Conservation (phyloP, 2,797 vertebrate genomes). For the Spinus olivaceus region DNA sequence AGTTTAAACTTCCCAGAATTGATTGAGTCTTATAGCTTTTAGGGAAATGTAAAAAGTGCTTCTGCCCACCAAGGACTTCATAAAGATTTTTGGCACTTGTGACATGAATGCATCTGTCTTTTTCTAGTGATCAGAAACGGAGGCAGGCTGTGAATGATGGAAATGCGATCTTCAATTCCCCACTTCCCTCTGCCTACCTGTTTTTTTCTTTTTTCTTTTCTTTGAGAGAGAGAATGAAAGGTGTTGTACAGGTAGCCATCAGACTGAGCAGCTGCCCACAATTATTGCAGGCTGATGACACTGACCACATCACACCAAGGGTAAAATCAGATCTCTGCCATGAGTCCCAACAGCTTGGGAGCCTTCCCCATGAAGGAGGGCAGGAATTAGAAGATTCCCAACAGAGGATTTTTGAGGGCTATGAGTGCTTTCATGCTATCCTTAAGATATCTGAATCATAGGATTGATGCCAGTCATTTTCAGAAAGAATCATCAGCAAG, state of each 20-base stretch:
- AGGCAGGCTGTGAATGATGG: not conserved
- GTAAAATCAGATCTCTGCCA: not conserved
- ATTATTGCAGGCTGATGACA: not conserved
- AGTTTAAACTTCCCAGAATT: not conserved
- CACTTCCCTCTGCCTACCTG: not conserved
- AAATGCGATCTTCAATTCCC: not conserved
- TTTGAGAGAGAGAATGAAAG: not conserved
- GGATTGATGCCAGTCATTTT: not conserved
- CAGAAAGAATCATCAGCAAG: not conserved
- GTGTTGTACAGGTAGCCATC: not conserved
- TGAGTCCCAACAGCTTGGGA: accelerated
- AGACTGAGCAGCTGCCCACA: not conserved
- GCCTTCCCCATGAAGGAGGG: not conserved
- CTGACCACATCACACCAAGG: not conserved
- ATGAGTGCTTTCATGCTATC: not conserved
- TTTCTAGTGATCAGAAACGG: not conserved
- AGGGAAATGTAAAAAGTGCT: not conserved
- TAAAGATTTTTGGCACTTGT: not conserved
- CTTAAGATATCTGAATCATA: not conserved
- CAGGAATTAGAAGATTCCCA: not conserved
- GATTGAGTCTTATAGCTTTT: not conserved
- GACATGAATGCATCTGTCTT: not conserved
- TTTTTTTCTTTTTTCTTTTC: not conserved
- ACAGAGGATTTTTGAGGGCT: not conserved
- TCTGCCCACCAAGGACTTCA: not conserved